phyloP scores from a whole-genome alignment of 2,888 invertebrate genomes.

The Clepsis dumicolana region DNA sequence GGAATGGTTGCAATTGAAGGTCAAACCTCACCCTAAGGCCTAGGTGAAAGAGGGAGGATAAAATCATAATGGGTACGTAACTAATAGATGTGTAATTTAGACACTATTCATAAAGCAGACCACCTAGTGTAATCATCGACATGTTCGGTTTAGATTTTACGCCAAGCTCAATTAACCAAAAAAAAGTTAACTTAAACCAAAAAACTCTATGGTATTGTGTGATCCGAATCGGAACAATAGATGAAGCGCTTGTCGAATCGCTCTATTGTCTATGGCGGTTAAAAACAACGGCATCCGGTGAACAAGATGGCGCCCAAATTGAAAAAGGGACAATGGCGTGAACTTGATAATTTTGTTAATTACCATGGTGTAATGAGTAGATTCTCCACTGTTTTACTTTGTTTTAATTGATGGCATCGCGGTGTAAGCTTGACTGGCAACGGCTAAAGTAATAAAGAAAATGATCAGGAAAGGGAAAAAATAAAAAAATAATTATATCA shows the following conservation, averaged over 20 bases:
- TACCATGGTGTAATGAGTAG: neutral
- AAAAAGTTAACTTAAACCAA: conserved; percentile 41
- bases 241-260: conserved; percentile 69
- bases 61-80: too few relatives aligned
- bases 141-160: neutral
- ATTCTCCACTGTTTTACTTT: neutral
- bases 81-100: too few relatives aligned
- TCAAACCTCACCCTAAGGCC: neutral
- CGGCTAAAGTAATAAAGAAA: too few relatives aligned
- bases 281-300: conserved; percentile 60
- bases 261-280: conserved; percentile 66
- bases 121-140: too few relatives aligned
- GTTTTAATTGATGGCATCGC: neutral
- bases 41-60: neutral
- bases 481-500: too few relatives aligned
- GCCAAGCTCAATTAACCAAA: neutral
- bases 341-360: conserved; percentile 24
- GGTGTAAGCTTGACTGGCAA: neutral
- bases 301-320: conserved; percentile 49
- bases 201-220: conserved; percentile 65
- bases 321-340: conserved; percentile 44
- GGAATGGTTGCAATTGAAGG: neutral
- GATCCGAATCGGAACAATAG: conserved; percentile 68
- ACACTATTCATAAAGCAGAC: too few relatives aligned
- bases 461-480: too few relatives aligned